Evolutionary conservation across 2,113 vertebrate species (phyloP), one percentile per base, ranked within the genome.

Genomic region (Notarius quadriscutis): DNA sequence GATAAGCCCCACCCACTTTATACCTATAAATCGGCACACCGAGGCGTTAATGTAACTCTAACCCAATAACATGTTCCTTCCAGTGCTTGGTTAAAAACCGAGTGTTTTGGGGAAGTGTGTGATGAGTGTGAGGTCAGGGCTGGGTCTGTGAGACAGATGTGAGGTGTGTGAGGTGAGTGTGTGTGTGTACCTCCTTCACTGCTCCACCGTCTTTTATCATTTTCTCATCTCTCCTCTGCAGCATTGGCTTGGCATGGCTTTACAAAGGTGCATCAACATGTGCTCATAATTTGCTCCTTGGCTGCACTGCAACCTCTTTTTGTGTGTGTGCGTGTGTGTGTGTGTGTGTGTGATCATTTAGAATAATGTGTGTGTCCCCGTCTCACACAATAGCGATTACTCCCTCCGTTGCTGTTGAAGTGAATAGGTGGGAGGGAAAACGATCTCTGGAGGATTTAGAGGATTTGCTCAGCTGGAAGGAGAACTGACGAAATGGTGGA

Each of bases 61-160:
- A n/a, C n/a, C 12, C 30, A 41, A 4, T 34, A 7, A 18, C 27
- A 34, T 17, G 69, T 22, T 22, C 8, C 18, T 48, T 5, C 7
- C 72, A 75, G 6, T 1, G 27, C 50, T 15, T 18, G 22, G 25
- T 27, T 78, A 55, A 15, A 27, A 53, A 78, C 0, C 6, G 10
- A 57, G 77, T 18, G 53, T 94, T 89, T 91, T 89, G 92, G 10
- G 63, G 53, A 55, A 63, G 69, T 94, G 94, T 93, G 93, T 92
- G 93, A 95, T 94, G 92, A 88, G 92, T 93, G 93, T 92, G 93
- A 95, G 94, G 88, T 92, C 88, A 91, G 90, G 88, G 90, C 89
- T 87, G 91, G 92, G 93, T 94, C 94, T 95, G 93, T 92, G 92
- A 94, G 94, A 94, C 94, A 95, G 94, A 95, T 95, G 94, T 94